These are phyloP conservation scores for Pelodytes ibericus DNA, from an alignment of 2,797 vertebrate species.

Conservation along the genomic window DNA sequence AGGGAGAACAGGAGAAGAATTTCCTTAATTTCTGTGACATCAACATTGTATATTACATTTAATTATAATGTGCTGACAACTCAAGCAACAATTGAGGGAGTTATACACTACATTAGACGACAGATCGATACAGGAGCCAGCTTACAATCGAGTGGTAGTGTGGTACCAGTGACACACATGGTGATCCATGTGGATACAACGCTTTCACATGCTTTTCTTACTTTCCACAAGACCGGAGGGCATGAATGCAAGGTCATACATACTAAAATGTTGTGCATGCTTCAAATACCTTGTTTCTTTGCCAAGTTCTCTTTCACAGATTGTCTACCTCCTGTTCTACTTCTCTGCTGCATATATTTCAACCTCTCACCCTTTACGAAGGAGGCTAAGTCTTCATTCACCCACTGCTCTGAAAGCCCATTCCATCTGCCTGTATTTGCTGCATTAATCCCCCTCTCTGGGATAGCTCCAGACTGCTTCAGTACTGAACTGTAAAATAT, in stretches of 20 bases:
- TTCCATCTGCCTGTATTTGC: slow-evolving; percentile 42
- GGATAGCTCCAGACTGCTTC: slow-evolving; percentile 28
- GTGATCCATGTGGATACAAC: too few relatives aligned
- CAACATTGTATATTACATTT: too few relatives aligned
- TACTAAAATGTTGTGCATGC: slow-evolving; percentile 17
- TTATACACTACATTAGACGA: too few relatives aligned
- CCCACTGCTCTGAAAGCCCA: slow-evolving; percentile 21
- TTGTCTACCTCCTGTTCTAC: not conserved
- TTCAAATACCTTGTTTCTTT: slow-evolving; percentile 14
- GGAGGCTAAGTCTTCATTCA: slow-evolving; percentile 17
- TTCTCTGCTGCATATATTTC: slow-evolving; percentile 17
- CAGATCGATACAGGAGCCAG: too few relatives aligned
- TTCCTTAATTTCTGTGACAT: too few relatives aligned
- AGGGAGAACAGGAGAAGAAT: too few relatives aligned
- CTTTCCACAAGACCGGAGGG: not conserved
- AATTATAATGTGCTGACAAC: too few relatives aligned
- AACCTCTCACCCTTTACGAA: slow-evolving; percentile 22
- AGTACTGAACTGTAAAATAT: slow-evolving; percentile 2
- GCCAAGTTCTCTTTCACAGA: slow-evolving; percentile 31
- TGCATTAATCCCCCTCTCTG: slow-evolving; percentile 30
- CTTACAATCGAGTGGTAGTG: too few relatives aligned
- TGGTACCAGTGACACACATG: too few relatives aligned
- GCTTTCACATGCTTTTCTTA: not conserved
- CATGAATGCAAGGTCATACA: slow-evolving; percentile 38
- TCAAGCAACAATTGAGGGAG: too few relatives aligned